phyloP scores from a whole-genome alignment of 2,113 vertebrate genomes.

The Chrysemys picta region DNA sequence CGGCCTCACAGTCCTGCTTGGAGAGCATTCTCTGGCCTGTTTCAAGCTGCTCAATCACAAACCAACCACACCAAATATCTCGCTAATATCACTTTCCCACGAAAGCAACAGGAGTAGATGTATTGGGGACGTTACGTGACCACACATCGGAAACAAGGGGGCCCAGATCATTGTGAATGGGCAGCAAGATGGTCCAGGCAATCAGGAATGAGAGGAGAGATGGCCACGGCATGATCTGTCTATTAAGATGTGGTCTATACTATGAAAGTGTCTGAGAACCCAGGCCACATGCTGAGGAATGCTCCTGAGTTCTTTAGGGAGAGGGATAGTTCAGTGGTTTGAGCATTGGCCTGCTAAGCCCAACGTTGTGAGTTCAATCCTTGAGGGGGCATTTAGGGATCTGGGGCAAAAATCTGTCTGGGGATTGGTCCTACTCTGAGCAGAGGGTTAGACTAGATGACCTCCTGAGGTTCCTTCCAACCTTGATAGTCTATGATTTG shows the following conservation, averaged over 20 bases:
- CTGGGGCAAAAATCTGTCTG: too few species aligned
- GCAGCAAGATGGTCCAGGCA: background rate
- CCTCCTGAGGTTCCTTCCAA: too few species aligned
- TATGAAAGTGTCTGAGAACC: fast-evolving
- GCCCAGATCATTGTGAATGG: fast-evolving
- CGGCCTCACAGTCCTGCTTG: background rate
- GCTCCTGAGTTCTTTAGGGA: background rate
- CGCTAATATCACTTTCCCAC: background rate
- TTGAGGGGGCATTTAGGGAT: too few species aligned
- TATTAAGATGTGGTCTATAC: background rate
- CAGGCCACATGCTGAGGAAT: fast-evolving
- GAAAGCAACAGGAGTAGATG: background rate
- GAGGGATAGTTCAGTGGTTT: too few species aligned
- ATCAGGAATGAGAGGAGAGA: fast-evolving
- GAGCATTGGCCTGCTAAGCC: too few species aligned
- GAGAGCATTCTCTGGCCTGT: background rate
- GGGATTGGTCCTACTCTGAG: too few species aligned
- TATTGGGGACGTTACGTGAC: background rate
- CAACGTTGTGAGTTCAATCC: too few species aligned
- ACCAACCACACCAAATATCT: background rate
- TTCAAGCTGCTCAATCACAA: background rate
- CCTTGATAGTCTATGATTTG: too few species aligned
- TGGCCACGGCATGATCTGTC: fast-evolving
- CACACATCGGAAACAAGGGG: fast-evolving
- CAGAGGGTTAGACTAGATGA: too few species aligned